A percentile compares a stretch with the other conserved stretches of the same genome.
These are phyloP conservation scores for Strigamia crassipes DNA, from an alignment of 2,888 invertebrate genomes.

Conservation along the genomic window DNA sequence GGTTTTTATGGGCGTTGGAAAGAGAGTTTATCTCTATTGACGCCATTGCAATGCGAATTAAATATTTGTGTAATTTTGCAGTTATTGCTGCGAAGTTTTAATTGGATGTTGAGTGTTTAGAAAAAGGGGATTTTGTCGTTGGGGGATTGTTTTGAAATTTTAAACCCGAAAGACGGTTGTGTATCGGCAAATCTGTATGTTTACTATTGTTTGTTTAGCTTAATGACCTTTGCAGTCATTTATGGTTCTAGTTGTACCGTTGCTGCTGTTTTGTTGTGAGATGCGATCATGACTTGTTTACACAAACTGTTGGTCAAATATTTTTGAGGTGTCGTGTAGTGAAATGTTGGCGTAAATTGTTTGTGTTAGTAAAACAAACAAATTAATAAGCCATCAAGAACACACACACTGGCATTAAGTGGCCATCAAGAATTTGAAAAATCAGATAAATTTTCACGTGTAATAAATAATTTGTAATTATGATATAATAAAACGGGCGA, in stretches of 20 bases:
- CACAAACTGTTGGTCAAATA: constrained; percentile 3
- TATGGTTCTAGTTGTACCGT: background rate
- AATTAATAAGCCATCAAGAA: background rate
- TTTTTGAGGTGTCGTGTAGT: background rate
- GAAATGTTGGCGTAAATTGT: constrained; percentile 8
- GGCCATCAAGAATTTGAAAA: background rate
- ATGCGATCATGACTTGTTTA: background rate
- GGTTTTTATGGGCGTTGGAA: background rate
- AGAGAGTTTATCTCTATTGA: background rate
- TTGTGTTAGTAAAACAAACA: background rate
- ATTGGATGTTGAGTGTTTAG: too few species aligned
- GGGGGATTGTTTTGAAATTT: too few species aligned
- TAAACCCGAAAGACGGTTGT: too few species aligned
- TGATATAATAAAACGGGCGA: background rate
- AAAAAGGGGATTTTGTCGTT: too few species aligned
- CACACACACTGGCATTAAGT: background rate
- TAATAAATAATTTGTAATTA: background rate
- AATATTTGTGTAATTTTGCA: background rate
- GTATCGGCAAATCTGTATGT: too few species aligned
- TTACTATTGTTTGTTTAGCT: too few species aligned
- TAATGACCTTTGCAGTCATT: too few species aligned
- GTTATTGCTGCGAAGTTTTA: background rate
- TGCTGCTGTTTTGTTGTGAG: background rate
- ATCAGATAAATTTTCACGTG: background rate
- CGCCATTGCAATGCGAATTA: background rate